Evolutionary conservation across 2,888 invertebrate genomes (phyloP).

Genomic region (Chrysolina haemoptera): DNA sequence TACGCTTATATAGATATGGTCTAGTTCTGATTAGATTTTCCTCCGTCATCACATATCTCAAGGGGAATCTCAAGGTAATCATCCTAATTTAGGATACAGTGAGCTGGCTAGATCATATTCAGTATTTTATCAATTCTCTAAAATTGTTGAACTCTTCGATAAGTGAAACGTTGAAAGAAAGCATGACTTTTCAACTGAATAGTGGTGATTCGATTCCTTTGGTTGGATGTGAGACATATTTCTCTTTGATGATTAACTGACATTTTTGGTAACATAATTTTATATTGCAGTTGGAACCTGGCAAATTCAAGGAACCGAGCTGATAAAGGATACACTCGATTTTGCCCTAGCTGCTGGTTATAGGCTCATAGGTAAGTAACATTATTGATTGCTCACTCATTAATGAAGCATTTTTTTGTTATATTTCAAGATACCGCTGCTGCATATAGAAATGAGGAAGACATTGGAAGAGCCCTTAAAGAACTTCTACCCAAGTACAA

Average conservation of each 20-base stretch:
- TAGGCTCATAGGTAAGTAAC: slow-evolving; percentile 77
- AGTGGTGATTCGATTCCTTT: slow-evolving; percentile 73
- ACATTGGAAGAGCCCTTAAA: slow-evolving; percentile 79
- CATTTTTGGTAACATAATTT: neutral
- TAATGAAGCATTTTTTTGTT: neutral
- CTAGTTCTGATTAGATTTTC: neutral
- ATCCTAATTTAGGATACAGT: no score
- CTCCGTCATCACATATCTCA: neutral
- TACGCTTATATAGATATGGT: neutral
- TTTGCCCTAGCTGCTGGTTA: slow-evolving; percentile 79
- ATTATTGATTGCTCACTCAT: slow-evolving; percentile 18
- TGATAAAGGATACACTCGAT: slow-evolving; percentile 74
- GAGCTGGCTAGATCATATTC: no score
- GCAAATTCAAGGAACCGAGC: slow-evolving; percentile 72
- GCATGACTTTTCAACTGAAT: slow-evolving; percentile 63
- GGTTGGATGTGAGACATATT: slow-evolving; percentile 71
- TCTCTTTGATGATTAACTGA: slow-evolving; percentile 30
- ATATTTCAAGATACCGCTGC: slow-evolving; percentile 81
- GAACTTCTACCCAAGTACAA: slow-evolving; percentile 78
- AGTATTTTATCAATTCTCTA: no score
- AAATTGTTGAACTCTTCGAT: no score
- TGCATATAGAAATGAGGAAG: slow-evolving; percentile 82
- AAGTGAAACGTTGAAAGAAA: slow-evolving; percentile 41
- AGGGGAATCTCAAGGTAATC: neutral
- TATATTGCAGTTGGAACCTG: slow-evolving; percentile 77